These are phyloP conservation scores for Smittia sp. DNA, from an alignment of 2,888 invertebrate genomes.

Conservation along the genomic window DNA sequence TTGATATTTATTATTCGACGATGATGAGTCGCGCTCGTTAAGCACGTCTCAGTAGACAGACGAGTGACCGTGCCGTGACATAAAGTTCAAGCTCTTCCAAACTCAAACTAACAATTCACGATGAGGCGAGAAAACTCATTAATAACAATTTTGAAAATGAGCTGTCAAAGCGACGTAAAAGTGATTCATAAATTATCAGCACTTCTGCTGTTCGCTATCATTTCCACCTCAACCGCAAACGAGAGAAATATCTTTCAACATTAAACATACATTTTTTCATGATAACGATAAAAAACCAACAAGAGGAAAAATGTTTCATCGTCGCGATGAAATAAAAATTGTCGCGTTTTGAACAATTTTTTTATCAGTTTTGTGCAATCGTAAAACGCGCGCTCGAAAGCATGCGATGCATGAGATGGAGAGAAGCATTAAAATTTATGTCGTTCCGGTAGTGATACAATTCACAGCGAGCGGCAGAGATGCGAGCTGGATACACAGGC, in stretches of 20 bases:
- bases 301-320: background rate
- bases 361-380: constrained; percentile 4
- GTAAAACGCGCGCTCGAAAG: background rate
- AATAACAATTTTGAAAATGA: too few relatives aligned
- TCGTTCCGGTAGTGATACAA: background rate
- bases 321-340: background rate
- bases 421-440: constrained; percentile 11
- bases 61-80: too few relatives aligned
- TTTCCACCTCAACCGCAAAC: too few relatives aligned
- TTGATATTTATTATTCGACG: too few relatives aligned
- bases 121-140: too few relatives aligned
- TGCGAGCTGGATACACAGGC: background rate
- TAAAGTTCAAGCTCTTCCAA: too few relatives aligned
- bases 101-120: too few relatives aligned
- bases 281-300: background rate
- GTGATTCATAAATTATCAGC: constrained; percentile 4
- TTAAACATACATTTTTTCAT: too few relatives aligned
- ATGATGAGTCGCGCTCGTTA: too few relatives aligned
- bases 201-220: background rate
- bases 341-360: background rate
- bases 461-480: background rate
- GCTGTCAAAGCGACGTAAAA: background rate
- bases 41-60: too few relatives aligned
- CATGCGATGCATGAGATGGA: background rate
- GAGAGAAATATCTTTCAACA: too few relatives aligned